phyloP scores from a whole-genome alignment of 2,113 vertebrate genomes.

The Dunckerocampus dactyliophorus region DNA sequence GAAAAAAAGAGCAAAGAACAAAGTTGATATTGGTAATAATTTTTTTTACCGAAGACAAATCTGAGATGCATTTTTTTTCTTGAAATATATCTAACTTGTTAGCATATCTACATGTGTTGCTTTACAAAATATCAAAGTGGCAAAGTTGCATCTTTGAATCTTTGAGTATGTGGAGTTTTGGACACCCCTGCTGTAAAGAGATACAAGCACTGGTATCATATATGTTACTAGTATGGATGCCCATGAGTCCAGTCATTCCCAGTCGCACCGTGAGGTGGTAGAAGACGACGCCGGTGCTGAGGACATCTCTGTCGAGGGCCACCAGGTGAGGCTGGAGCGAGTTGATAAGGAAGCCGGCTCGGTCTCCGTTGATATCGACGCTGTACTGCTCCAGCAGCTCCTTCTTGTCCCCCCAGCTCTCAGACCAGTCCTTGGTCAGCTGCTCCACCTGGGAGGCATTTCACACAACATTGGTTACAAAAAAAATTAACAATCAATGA shows the following conservation, averaged over 20 bases:
- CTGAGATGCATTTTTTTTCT: too few relatives aligned
- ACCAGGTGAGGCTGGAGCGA: conserved; percentile 88
- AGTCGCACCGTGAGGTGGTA: conserved; percentile 88
- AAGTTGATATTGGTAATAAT: too few relatives aligned
- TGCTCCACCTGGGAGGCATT: conserved; percentile 79
- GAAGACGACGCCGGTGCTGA: conserved; percentile 90
- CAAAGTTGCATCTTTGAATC: too few relatives aligned
- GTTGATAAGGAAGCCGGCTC: conserved; percentile 83
- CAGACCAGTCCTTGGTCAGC: conserved; percentile 89
- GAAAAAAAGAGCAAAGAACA: too few relatives aligned
- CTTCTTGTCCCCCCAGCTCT: conserved; percentile 85
- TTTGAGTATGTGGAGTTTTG: too few relatives aligned
- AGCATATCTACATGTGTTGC: too few relatives aligned
- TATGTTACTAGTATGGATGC: too few relatives aligned
- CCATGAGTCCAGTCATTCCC: too few relatives aligned
- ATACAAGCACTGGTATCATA: too few relatives aligned
- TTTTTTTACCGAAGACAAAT: too few relatives aligned
- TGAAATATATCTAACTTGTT: too few relatives aligned
- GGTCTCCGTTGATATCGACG: conserved; percentile 88
- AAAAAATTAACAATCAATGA: not conserved
- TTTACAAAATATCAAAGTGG: too few relatives aligned
- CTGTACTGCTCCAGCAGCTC: conserved; percentile 85
- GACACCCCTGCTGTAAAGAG: not conserved
- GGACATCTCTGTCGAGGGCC: conserved; percentile 85
- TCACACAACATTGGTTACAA: not conserved